These are phyloP conservation scores for Agrochola macilenta DNA, from an alignment of 2,888 invertebrate species.

Conservation along the genomic window DNA sequence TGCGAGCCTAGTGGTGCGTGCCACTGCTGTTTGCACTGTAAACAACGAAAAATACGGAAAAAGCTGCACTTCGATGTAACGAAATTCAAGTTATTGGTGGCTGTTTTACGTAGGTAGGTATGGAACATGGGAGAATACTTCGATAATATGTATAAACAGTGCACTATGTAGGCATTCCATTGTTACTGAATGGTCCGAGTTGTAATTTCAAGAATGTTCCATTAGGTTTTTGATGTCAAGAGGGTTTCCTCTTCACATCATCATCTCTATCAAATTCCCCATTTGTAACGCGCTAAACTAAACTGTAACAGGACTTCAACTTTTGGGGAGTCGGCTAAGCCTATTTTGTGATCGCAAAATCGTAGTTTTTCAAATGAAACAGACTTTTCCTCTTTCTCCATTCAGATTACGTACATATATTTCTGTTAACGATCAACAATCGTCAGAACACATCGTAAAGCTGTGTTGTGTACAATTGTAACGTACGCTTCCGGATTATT, in stretches of 20 bases:
- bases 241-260: too few relatives aligned
- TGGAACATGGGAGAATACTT: background rate
- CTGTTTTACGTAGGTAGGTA: slow-evolving; percentile 1
- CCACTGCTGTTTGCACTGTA: slow-evolving; percentile 81
- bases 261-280: background rate
- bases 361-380: background rate
- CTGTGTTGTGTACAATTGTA: slow-evolving; percentile 38
- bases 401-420: slow-evolving; percentile 17
- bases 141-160: background rate
- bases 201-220: background rate
- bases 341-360: background rate
- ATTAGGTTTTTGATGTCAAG: background rate
- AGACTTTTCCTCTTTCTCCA: background rate
- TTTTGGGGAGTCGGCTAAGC: background rate
- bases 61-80: slow-evolving; percentile 59
- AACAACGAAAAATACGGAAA: slow-evolving; percentile 79
- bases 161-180: background rate
- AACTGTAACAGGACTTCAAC: background rate
- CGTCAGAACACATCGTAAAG: slow-evolving; percentile 42
- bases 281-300: background rate
- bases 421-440: slow-evolving; percentile 51
- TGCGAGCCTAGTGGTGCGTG: slow-evolving; percentile 76
- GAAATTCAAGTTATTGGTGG: slow-evolving; percentile 57
- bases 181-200: background rate
- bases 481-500: slow-evolving; percentile 49